Evolutionary conservation across 2,113 vertebrate genomes (phyloP).

Genomic region (Melanocharis versteri): DNA sequence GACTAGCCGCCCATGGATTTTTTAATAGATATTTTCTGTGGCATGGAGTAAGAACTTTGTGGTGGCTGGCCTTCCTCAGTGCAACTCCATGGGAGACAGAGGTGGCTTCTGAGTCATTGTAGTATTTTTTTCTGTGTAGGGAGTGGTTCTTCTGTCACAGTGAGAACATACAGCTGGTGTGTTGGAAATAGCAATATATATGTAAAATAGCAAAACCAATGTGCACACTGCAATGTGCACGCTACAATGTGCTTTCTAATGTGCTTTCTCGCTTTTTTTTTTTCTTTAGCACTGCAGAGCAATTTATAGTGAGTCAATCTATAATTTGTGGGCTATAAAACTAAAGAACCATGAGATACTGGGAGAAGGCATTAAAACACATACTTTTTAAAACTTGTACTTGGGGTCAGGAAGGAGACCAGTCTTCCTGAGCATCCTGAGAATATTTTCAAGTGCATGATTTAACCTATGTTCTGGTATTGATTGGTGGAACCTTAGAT

Average conservation of each 20-base stretch:
- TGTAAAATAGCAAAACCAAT: not conserved
- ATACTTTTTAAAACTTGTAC: not conserved
- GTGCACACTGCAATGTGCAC: not conserved
- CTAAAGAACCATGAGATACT: not conserved
- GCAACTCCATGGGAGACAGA: not conserved
- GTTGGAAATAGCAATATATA: not conserved
- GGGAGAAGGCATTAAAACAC: not conserved
- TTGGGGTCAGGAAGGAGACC: not conserved
- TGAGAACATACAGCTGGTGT: not conserved
- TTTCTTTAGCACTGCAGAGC: not conserved
- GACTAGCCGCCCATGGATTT: not conserved
- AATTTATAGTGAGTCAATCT: not conserved
- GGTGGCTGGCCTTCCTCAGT: not conserved
- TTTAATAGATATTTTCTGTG: not conserved
- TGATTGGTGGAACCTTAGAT: not conserved
- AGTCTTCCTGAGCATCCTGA: not conserved
- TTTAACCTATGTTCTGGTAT: not conserved
- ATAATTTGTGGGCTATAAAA: not conserved
- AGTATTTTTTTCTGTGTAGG: not conserved
- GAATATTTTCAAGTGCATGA: not conserved
- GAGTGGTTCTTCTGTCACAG: not conserved
- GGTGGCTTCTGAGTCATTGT: not conserved
- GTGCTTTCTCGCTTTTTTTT: not conserved
- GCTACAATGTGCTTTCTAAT: not conserved
- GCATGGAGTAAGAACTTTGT: not conserved